phyloP scores from a whole-genome alignment of 2,888 invertebrate genomes.

The Drosophila nr. perissopoda region DNA sequence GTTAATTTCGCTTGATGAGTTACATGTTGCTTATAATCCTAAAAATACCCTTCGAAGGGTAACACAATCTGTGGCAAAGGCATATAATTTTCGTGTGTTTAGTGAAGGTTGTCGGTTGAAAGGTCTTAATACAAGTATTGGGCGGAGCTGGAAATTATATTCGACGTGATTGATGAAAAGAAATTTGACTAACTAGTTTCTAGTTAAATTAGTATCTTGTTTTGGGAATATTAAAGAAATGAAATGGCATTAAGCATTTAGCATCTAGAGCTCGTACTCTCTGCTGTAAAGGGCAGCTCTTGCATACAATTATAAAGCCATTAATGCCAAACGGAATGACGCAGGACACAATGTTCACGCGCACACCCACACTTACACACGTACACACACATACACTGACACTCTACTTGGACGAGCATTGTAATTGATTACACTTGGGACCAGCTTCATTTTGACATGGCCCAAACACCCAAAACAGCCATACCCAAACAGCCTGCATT shows the following conservation, averaged over 20 bases:
- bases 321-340: constrained; percentile 54
- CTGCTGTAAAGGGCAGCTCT: constrained; percentile 7
- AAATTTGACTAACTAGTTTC: not conserved
- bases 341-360: constrained; percentile 32
- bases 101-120: not conserved
- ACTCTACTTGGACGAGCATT: constrained; percentile 20
- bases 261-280: constrained; percentile 4
- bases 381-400: constrained; percentile 13
- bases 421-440: constrained; percentile 69
- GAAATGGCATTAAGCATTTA: constrained; percentile 13
- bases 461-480: constrained; percentile 11
- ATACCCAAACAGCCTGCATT: constrained; percentile 28
- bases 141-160: not conserved
- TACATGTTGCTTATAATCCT: not conserved
- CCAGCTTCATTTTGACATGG: constrained; percentile 48
- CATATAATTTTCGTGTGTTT: not conserved
- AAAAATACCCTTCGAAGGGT: not conserved
- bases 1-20: not conserved
- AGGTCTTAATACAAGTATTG: not conserved
- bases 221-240: not conserved
- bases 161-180: constrained; percentile 3
- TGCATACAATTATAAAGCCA: constrained; percentile 64
- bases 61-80: not conserved
- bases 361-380: constrained; percentile 15
- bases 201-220: not conserved